Base-by-base conservation (phyloP, 2,797 vertebrate genomes). In the Artibeus jamaicensis region DNA sequence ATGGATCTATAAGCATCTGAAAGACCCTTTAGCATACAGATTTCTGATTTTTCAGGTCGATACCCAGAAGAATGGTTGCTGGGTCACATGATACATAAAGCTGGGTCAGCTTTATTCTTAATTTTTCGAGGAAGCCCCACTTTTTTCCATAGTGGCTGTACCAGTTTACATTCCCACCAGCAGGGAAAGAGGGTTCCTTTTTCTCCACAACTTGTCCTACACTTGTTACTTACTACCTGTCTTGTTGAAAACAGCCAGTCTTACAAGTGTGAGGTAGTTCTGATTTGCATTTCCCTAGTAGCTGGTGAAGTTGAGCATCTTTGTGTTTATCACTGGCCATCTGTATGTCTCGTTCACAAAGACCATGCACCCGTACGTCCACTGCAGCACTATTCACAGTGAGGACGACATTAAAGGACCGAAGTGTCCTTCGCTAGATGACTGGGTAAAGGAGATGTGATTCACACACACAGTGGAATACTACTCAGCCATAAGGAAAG, bases 1-100 rank as follows among this genome's bases (percentile, higher is more conserved):
- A 67, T n/a, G 48, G 90, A 90, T 42, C 53, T 44, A 50, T 48
- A 19, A 53, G 82, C 32, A 89, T 24, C 21, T 73, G 29, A 86
- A 94, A 85, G n/a, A 90, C 26, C 10, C 87, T 93, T 50, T 82
- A 79, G 87, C 86, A 77, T 34, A 78, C 21, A 67, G 81, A 76
- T 86, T 93, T 34, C 46, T 18, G 37, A 78, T 78, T 78, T 53
- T 78, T 22, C 48, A 37, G 48, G 76, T 14, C 24, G 19, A 34
- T 37, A 26, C 48, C 48, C 76, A 78, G n/a, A 55, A 55, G n/a
- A 55, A 4, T 22, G 76, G n/a, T 26, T 53, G 48, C n/a, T 78
- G 76, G 22, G 76, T 37, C 12, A 37, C 34, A 53, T 78, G 76
- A 48, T 42, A 42, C 4, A 4, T 42, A 42, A 42, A 42, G 7